Percentiles rank a stretch among this genome's conserved stretches.
Conservation (phyloP, 2,888 invertebrate species). For the Eledona agricola region DNA sequence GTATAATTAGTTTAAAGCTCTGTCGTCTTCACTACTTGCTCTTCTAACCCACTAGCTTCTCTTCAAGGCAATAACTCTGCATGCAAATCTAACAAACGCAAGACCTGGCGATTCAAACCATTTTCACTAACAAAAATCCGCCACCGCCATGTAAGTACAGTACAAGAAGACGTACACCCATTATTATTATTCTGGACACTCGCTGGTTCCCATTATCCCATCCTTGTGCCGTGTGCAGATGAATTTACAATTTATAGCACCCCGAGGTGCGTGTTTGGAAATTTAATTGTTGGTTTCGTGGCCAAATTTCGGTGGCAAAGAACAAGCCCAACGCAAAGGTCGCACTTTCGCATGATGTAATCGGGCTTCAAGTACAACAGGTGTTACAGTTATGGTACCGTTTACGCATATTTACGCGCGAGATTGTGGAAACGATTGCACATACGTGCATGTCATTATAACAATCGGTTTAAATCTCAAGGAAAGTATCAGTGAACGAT, state of each 20-base stretch:
- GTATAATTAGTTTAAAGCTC: neutral
- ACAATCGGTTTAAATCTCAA: conserved; percentile 10
- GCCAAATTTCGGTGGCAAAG: conserved; percentile 7
- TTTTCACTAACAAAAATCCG: conserved; percentile 31
- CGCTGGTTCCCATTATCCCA: neutral
- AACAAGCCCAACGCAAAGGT: conserved; percentile 24
- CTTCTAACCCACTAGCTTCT: conserved; percentile 19
- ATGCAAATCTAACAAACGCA: conserved; percentile 21
- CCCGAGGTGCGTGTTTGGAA: neutral
- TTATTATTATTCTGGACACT: conserved; percentile 3
- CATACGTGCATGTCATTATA: conserved; percentile 14
- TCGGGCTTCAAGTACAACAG: conserved; percentile 38
- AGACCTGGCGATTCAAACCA: conserved; percentile 26
- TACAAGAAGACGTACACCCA: conserved; percentile 24
- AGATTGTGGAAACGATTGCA: conserved; percentile 15
- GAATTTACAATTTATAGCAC: neutral
- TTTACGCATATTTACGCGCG: conserved; percentile 12
- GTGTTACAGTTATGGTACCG: conserved; percentile 29
- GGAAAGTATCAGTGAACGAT: conserved; percentile 2
- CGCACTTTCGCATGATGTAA: conserved; percentile 34
- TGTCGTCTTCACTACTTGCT: neutral
- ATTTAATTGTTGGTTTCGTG: neutral
- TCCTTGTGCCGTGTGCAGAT: conserved; percentile 1
- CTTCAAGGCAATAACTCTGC: conserved; percentile 29
- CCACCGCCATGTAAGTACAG: too few species aligned